Base-by-base conservation (phyloP, 2,113 vertebrate genomes). In the Lasiurus cinereus region DNA sequence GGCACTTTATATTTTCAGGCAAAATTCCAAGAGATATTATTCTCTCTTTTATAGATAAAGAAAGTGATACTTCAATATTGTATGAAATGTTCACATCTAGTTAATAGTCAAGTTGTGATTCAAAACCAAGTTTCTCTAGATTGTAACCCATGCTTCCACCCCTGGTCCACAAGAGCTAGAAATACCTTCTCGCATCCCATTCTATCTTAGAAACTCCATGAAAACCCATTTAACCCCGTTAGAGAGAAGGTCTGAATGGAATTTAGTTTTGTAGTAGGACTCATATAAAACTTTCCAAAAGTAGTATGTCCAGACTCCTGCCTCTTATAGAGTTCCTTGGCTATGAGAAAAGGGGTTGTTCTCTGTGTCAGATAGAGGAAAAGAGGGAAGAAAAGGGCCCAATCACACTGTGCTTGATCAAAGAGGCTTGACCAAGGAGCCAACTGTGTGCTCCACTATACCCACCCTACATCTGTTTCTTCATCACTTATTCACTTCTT, bases 21-120 rank as follows among this genome's bases (percentile, higher is more conserved):
- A 89, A 86, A 88, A 82, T 27, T 72, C 64, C 10, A 18, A 16
- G 29, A 87, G 73, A 43, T 64, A 43, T 39, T 83, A 79, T 90
- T 88, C 33, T 80, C 22, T 56, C 50, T 84, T 94, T 92, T 92
- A 56, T 10, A 64, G 78, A 43, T 88, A 82, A 92, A 82, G 50
- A 46, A 27, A 27, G 31, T 1, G 3, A 88, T 10, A 31, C 67
- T 31, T 78, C 24, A 64, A 52, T 62, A 10, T 12, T 46, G 36
- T 67, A 83, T 31, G 62, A 43, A 29, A 14, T 11, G 70, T 46
- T 77, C 33, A 46, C 77, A 29, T 79, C 54, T 90, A 64, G 56
- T 56, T 91, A 56, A 83, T 79, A 33, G 76, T 50, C 70, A 80
- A 83, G 11, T 74, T 87, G 36, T 69, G 10, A 50, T 50, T 78